Percentiles rank a stretch among this genome's conserved stretches.
phyloP scores from a whole-genome alignment of 1,140 invertebrate species.

The Rhopalosiphum maidis region DNA sequence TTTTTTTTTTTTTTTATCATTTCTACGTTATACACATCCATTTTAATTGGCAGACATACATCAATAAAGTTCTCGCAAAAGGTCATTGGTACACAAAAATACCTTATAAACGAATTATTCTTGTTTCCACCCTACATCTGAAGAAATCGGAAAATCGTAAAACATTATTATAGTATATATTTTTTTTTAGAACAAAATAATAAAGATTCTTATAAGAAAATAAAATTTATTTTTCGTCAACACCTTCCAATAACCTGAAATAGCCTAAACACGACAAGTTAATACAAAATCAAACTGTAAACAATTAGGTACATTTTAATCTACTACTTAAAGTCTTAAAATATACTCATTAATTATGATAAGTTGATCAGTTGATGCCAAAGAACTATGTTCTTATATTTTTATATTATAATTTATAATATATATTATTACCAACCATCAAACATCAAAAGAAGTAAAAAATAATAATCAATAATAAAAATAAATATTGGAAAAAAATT shows the following conservation, averaged over 20 bases:
- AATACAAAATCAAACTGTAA: not conserved
- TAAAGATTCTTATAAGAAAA: not conserved
- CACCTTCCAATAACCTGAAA: not conserved
- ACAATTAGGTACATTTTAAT: not conserved
- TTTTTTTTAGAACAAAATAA: not conserved
- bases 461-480: not conserved
- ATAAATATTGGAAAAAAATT: not conserved
- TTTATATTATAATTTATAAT: not conserved
- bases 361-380: not conserved
- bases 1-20: not conserved
- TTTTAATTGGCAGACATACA: not conserved
- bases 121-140: not conserved
- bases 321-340: not conserved
- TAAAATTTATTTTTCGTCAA: not conserved
- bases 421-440: not conserved
- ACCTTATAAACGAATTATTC: not conserved
- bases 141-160: not conserved
- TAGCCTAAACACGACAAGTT: not conserved
- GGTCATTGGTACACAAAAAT: too few species aligned
- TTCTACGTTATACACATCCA: not conserved
- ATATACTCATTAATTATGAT: not conserved
- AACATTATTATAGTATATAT: not conserved
- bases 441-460: not conserved
- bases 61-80: too few species aligned
- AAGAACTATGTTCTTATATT: not conserved